Evolutionary conservation across 2,888 invertebrate genomes (phyloP).

Genomic region (Xylocampa areola): DNA sequence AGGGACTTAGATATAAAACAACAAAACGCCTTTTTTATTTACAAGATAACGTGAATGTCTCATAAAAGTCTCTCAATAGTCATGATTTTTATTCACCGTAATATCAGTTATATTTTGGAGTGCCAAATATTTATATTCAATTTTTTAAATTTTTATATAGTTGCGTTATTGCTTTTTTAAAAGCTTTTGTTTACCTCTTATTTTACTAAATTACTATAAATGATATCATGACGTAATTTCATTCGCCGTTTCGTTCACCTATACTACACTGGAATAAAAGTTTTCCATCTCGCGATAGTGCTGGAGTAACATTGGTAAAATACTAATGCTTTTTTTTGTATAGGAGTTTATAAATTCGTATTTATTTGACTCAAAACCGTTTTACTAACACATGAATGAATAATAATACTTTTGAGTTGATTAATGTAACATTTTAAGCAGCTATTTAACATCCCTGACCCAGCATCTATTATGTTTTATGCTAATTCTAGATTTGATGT

Average conservation of each 20-base stretch:
- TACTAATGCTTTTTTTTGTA: too few relatives aligned
- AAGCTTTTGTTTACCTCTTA: too few relatives aligned
- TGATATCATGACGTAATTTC: too few relatives aligned
- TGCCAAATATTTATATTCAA: neutral
- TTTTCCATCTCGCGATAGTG: too few relatives aligned
- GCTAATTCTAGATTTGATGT: slow-evolving; percentile 61
- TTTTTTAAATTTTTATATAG: too few relatives aligned
- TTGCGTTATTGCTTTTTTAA: too few relatives aligned
- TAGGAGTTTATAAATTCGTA: too few relatives aligned
- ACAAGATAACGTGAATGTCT: slow-evolving; percentile 30
- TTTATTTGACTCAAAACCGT: too few relatives aligned
- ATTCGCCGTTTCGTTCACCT: too few relatives aligned
- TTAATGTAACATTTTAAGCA: slow-evolving; percentile 44
- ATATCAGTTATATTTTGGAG: slow-evolving; percentile 10
- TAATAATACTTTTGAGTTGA: slow-evolving; percentile 25
- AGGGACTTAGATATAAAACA: slow-evolving; percentile 18
- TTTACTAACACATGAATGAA: neutral
- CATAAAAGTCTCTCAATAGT: slow-evolving; percentile 38
- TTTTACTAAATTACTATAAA: too few relatives aligned
- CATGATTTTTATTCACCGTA: slow-evolving; percentile 37
- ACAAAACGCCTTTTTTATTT: slow-evolving; percentile 29
- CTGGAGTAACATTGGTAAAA: too few relatives aligned
- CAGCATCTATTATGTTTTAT: slow-evolving; percentile 61
- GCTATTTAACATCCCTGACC: slow-evolving; percentile 56
- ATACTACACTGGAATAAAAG: too few relatives aligned